A percentile compares a stretch with the other conserved stretches of the same genome.
phyloP scores from a whole-genome alignment of 2,113 vertebrate genomes.

The Butastur rufipennis region DNA sequence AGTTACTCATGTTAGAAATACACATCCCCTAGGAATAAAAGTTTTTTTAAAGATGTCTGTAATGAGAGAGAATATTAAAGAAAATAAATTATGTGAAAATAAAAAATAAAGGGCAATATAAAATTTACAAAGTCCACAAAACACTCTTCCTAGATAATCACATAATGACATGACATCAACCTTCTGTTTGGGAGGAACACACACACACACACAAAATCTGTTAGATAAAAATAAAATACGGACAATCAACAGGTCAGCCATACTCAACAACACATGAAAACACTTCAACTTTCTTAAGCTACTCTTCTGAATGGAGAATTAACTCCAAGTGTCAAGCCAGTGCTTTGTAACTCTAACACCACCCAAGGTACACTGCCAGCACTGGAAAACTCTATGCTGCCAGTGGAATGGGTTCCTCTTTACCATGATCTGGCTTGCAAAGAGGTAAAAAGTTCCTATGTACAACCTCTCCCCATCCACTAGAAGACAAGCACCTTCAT shows the following conservation, averaged over 20 bases:
- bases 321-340: not conserved
- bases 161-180: not conserved
- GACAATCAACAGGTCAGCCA: not conserved
- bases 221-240: not conserved
- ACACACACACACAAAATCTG: not conserved
- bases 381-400: not conserved
- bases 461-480: too few species aligned
- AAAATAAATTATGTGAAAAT: not conserved
- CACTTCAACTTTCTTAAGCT: not conserved
- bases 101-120: not conserved
- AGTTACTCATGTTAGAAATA: not conserved
- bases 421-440: not conserved
- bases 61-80: not conserved
- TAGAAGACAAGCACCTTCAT: not conserved
- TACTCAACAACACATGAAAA: not conserved
- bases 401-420: not conserved
- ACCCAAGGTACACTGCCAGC: not conserved
- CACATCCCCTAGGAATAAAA: not conserved
- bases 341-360: not conserved
- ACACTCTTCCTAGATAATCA: not conserved
- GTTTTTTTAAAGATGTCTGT: not conserved
- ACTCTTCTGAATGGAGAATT: not conserved
- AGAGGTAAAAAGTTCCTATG: not conserved
- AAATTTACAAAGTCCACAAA: not conserved
- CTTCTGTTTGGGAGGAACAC: not conserved